phyloP scores from a whole-genome alignment of 2,797 vertebrate species.

The Enteromius argenteus region DNA sequence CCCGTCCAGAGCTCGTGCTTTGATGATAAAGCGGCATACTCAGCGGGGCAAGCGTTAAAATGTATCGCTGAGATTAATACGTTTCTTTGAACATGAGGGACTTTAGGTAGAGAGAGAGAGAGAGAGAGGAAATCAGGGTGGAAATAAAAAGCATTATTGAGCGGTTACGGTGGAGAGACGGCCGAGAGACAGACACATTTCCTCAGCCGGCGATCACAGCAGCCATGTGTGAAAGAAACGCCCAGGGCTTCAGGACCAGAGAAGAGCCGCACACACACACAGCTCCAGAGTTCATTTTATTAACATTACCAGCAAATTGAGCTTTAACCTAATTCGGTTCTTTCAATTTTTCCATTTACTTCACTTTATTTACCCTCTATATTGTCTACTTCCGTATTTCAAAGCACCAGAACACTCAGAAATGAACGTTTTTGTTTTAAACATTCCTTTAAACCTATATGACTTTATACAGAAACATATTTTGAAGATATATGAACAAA shows the following conservation, averaged over 20 bases:
- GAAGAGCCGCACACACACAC: not conserved
- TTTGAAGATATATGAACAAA: not conserved
- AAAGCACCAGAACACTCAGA: not conserved
- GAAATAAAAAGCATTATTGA: constrained; percentile 69
- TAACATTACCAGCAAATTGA: not conserved
- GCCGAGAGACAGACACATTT: constrained; percentile 42
- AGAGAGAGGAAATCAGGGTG: constrained; percentile 73
- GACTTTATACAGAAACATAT: not conserved
- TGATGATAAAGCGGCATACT: constrained; percentile 78
- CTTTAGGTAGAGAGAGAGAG: constrained; percentile 66
- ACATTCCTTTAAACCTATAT: not conserved
- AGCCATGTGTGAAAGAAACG: constrained; percentile 58
- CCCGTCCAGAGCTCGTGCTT: constrained; percentile 64
- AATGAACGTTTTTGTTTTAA: not conserved
- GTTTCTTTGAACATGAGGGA: constrained; percentile 76
- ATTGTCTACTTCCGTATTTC: not conserved
- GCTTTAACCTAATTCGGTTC: not conserved
- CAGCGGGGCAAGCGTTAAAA: constrained; percentile 76
- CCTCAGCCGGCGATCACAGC: constrained; percentile 55
- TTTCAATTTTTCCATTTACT: not conserved
- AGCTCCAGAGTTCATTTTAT: not conserved
- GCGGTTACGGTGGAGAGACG: constrained; percentile 14
- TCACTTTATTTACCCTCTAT: not conserved
- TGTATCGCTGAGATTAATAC: constrained; percentile 80
- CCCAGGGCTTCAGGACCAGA: constrained; percentile 4